A percentile compares a stretch with the other conserved stretches of the same genome.
Evolutionary conservation across 2,113 vertebrate genomes (phyloP).

Genomic region (Lampris incognitus): DNA sequence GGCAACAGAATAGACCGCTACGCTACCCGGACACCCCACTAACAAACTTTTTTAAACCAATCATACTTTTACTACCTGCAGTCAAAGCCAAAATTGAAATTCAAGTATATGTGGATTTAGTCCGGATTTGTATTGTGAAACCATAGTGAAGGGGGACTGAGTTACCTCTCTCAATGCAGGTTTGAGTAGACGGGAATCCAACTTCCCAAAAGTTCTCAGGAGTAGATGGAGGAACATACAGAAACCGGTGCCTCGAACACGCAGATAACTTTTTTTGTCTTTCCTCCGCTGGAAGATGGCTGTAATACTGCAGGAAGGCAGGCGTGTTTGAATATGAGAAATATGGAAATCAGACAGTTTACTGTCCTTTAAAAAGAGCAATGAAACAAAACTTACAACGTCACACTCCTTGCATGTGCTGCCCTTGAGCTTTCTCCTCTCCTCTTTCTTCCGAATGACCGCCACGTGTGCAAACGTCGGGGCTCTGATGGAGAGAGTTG

Average conservation of each 20-base stretch:
- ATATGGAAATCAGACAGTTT: accelerated
- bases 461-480: constrained; percentile 88
- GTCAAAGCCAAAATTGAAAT: too few relatives aligned
- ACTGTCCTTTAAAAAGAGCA: background rate
- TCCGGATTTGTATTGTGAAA: background rate
- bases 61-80: too few relatives aligned
- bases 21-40: too few relatives aligned
- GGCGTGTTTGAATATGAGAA: background rate
- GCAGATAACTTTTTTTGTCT: constrained; percentile 89
- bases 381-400: constrained; percentile 83
- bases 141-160: background rate
- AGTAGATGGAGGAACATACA: constrained; percentile 90
- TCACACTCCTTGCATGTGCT: constrained; percentile 98
- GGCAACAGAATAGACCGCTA: too few relatives aligned
- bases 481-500: constrained; percentile 61
- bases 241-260: constrained; percentile 94
- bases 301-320: constrained; percentile 87
- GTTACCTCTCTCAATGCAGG: constrained; percentile 92
- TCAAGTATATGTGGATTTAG: too few relatives aligned
- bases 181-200: constrained; percentile 97
- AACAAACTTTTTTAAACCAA: too few relatives aligned
- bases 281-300: constrained; percentile 90
- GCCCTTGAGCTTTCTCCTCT: constrained; percentile 91
- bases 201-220: constrained; percentile 99
- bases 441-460: constrained; percentile 95